Evolutionary conservation across 2,888 invertebrate species (phyloP), one percentile per base, ranked within the genome.

Genomic region (Anoncus sp.): DNA sequence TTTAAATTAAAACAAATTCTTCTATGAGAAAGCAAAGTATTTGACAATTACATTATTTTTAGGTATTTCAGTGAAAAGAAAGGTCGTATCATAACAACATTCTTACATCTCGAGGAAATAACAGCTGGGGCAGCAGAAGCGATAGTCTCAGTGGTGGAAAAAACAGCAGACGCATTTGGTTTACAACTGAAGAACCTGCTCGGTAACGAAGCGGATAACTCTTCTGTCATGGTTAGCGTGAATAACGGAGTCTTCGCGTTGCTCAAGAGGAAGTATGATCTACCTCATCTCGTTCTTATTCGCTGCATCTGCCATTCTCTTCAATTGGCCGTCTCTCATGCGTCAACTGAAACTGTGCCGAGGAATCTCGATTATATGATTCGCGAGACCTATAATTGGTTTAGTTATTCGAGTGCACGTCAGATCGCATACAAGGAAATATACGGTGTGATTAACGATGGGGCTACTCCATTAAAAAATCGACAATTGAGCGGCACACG

Each of bases 321-420:
- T n/a, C 88, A 89, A 79, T 65, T 88, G 9, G 85, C 87, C 10
- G 81, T 88, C 0, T 80, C 80, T 9, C 82, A 85, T 79, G 88
- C 87, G 0, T 82, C 85, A 9, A 75, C 83, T 67, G 63, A 85
- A 14, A 84, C 83, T 4, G 16, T 88, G 18, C 87, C 88, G 59
- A 74, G 84, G 57, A 83, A 87, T 79, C 80, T 87, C 24, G 86
- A 88, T 66, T 82, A 57, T 47, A 63, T 88, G 5, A 82, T 87
- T 22, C 80, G 84, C 65, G 86, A 88, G 82, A 87, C 87, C 3
- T 86, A 87, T 65, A 85, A 85, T n/a, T 88, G 86, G 87, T 88
- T 87, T 67, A 63, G 74, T 1, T 65, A 74, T 18, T 88, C 86
- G 7, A 45, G 85, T n/a, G 82, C 83, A 53, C 75, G 86, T 18